Conservation (phyloP, 1,140 invertebrate species). For the Zaprionus nigranus region DNA sequence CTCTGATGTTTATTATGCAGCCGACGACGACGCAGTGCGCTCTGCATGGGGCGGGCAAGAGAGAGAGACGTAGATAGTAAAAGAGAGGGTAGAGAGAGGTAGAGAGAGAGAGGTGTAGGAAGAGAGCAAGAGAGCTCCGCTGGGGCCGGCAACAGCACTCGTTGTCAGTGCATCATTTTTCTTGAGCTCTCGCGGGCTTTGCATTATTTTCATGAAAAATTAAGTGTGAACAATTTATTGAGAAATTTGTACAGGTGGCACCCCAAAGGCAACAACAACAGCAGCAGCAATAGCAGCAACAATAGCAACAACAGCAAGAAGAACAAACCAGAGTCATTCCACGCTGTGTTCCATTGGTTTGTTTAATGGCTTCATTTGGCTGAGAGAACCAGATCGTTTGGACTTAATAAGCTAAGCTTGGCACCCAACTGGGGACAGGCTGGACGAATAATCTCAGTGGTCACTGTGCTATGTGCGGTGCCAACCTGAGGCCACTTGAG, state of each 20-base stretch:
- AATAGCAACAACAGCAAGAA: neutral
- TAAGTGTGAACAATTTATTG: conserved; percentile 82
- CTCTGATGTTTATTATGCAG: conserved; percentile 79
- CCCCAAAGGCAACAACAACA: conserved; percentile 12
- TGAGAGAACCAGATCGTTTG: conserved; percentile 52
- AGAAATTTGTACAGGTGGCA: conserved; percentile 81
- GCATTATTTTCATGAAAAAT: conserved; percentile 79
- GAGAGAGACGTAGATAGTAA: neutral
- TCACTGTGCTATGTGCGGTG: neutral
- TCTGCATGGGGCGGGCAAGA: conserved; percentile 60
- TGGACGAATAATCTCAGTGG: neutral
- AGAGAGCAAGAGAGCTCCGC: conserved; percentile 28
- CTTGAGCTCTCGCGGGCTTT: conserved; percentile 54
- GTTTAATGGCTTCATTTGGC: conserved; percentile 78
- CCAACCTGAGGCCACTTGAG: neutral
- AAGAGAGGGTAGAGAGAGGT: neutral
- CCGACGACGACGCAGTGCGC: conserved; percentile 21
- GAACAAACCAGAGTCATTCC: conserved; percentile 28
- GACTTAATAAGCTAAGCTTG: conserved; percentile 71
- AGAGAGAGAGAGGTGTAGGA: neutral
- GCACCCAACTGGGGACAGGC: conserved; percentile 45
- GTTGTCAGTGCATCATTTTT: conserved; percentile 80
- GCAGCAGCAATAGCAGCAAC: conserved; percentile 16
- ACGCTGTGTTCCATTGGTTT: conserved; percentile 57
- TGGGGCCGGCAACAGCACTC: conserved; percentile 64